phyloP scores from a whole-genome alignment of 2,888 invertebrate genomes.

The Agrotis clavis region DNA sequence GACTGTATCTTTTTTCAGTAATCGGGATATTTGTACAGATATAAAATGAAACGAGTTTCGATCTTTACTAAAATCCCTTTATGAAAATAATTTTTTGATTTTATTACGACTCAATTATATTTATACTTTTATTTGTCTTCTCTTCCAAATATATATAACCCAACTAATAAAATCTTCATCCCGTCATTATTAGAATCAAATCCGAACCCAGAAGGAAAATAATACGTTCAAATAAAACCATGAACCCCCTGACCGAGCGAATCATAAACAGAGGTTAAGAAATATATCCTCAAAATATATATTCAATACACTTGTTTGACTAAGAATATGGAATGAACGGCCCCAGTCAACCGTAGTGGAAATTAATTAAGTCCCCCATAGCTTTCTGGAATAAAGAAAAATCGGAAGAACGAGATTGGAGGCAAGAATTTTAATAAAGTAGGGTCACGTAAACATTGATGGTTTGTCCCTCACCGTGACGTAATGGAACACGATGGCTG shows the following conservation, averaged over 20 bases:
- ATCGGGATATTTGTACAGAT: slow-evolving; percentile 21
- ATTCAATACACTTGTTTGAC: slow-evolving; percentile 68
- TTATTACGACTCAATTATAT: slow-evolving; percentile 18
- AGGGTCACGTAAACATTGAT: slow-evolving; percentile 87
- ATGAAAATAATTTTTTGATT: slow-evolving; percentile 17
- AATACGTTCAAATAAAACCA: slow-evolving; percentile 60
- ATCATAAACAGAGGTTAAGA: slow-evolving; percentile 53
- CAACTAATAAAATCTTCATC: slow-evolving; percentile 44
- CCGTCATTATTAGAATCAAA: slow-evolving; percentile 26
- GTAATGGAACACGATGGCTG: slow-evolving; percentile 67
- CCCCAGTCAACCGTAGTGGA: slow-evolving; percentile 74
- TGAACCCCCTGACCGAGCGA: slow-evolving; percentile 47
- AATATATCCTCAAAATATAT: slow-evolving; percentile 61
- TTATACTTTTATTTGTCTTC: slow-evolving; percentile 12
- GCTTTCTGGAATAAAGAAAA: slow-evolving; percentile 72
- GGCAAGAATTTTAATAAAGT: slow-evolving; percentile 88
- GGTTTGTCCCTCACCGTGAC: slow-evolving; percentile 60
- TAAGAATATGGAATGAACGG: slow-evolving; percentile 71
- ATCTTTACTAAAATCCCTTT: slow-evolving; percentile 13
- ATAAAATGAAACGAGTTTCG: slow-evolving; percentile 20
- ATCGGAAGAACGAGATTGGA: slow-evolving; percentile 77
- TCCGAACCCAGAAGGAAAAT: slow-evolving; percentile 47
- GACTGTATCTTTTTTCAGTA: slow-evolving; percentile 4
- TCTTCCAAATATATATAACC: slow-evolving; percentile 3
- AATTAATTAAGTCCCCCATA: slow-evolving; percentile 85